Base-by-base conservation (phyloP, 2,888 invertebrate genomes). In the Galerucella calmariensis region DNA sequence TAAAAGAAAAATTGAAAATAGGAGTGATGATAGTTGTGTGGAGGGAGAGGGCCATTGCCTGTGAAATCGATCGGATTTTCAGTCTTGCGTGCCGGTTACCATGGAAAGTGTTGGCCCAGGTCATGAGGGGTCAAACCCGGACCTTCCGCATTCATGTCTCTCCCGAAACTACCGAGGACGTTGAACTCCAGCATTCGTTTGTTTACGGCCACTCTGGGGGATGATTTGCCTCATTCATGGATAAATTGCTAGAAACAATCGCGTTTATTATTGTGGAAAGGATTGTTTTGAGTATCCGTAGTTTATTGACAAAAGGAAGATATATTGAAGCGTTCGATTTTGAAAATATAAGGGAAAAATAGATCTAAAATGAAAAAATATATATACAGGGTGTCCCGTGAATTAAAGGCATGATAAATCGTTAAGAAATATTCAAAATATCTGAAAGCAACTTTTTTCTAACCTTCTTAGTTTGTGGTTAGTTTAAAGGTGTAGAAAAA, bases 31-130 rank as follows among this genome's bases (percentile, higher is more conserved):
- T 72, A 73, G 69, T 67, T 72, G 74, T 69, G 16, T 56, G 56
- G 63, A 74, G 78, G 72, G 77, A 73, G 73, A 75, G 73, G 77
- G 66, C 72, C 74, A 78, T 77, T 72, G 75, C 75, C 74, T 81
- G 79, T 81, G 81, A 83, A 86, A 87, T 87, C 87, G 87, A 87
- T 87, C 84, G 83, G 80, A 82, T 82, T 84, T 83, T 84, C 84
- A 84, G 86, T 86, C 85, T 86, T 87, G 87, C 87, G 88, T 87
- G 87, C 84, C 86, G 87, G 88, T 88, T 88, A 88, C 87, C 88
- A 88, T 88, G 87, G 88, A 88, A 88, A 88, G 88, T 88, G 88
- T 88, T 88, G 87, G 86, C 86, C 87, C 87, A 87, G 88, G 88
- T 88, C 88, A 88, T 85, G 85, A 79, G 87, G 85, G 88, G 87